These are phyloP conservation scores for Pavo muticus DNA, from an alignment of 2,113 vertebrate species.

Conservation along the genomic window DNA sequence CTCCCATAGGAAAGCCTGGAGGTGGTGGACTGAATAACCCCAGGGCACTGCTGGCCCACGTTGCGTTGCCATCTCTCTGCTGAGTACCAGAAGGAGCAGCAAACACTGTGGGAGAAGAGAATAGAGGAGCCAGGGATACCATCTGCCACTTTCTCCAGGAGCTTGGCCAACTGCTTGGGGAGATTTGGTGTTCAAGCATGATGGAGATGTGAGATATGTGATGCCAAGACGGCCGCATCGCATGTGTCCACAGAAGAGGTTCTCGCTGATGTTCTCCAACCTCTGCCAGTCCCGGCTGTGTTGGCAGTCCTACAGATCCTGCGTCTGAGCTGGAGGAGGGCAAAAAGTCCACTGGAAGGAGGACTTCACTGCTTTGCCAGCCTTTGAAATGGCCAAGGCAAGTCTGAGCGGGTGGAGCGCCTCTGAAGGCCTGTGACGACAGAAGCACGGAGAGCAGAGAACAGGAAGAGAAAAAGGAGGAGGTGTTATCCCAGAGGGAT, in stretches of 20 bases:
- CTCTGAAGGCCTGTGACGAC: not conserved
- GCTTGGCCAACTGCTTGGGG: not conserved
- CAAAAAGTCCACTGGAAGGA: not conserved
- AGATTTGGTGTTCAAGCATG: not conserved
- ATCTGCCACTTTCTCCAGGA: not conserved
- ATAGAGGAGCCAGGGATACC: not conserved
- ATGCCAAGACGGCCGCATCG: not conserved
- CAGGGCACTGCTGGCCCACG: not conserved
- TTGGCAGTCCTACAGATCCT: not conserved
- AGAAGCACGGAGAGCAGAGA: not conserved
- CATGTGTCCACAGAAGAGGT: not conserved
- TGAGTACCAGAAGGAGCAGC: not conserved
- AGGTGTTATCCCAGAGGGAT: constrained; percentile 45
- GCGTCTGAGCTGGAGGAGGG: not conserved
- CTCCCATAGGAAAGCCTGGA: not conserved
- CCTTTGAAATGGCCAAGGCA: not conserved
- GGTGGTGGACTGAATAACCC: not conserved
- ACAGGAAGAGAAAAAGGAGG: not conserved
- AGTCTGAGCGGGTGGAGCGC: not conserved
- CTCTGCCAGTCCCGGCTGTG: not conserved
- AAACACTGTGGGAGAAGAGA: not conserved
- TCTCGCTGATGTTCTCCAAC: not conserved
- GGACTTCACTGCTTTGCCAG: not conserved
- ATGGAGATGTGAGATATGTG: not conserved
- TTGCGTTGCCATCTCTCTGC: not conserved